Evolutionary conservation across 2,113 vertebrate species (phyloP), one percentile per base, ranked within the genome.

Genomic region (Microtus pennsylvanicus): DNA sequence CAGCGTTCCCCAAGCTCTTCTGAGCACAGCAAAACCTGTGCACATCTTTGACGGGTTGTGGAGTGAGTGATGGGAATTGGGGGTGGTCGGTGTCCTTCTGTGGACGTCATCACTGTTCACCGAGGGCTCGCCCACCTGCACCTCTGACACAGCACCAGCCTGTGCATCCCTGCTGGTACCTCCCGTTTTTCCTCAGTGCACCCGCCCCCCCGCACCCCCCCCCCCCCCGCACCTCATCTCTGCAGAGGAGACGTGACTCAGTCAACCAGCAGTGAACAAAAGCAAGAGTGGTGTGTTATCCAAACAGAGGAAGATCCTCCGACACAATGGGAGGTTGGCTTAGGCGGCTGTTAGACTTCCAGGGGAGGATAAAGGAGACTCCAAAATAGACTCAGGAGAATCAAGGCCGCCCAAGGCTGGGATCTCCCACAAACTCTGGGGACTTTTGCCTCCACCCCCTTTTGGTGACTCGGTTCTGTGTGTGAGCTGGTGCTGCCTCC

Each of bases 281-380:
- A 83, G 16, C 0, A 22, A 90, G 97, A 95, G 58, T 95, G 97
- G 80, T 94, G 92, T 93, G 21, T 94, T 95, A 96, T 42, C 87
- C 91, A 81, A 96, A 97, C 0, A 96, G 86, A 90, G 88, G 83
- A 33, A 63, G 96, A 12, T 3, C 45, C 90, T 76, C 76, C n/a
- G 86, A 81, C 95, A 94, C 80, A 86, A 95, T 50, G 89, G 87
- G 94, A 91, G 87, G 87, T 52, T 47, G 42, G 85, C 58, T 58
- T n/a, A 30, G 50, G 50, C 90, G 85, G 95, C 65, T 86, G 94
- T 65, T 77, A 94, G 76, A 95, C 76, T 72, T 45, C 0, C 52
- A 93, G 72, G 33, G 94, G 7, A 86, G 61, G 80, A 76, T 70
- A 89, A 76, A 61, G 87, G 83, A 93, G 94, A 0, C 47, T 93